These are phyloP conservation scores for Epizoanthus scotinus DNA, from an alignment of 92 coral and sea anemone genomes.

Conservation along the genomic window DNA sequence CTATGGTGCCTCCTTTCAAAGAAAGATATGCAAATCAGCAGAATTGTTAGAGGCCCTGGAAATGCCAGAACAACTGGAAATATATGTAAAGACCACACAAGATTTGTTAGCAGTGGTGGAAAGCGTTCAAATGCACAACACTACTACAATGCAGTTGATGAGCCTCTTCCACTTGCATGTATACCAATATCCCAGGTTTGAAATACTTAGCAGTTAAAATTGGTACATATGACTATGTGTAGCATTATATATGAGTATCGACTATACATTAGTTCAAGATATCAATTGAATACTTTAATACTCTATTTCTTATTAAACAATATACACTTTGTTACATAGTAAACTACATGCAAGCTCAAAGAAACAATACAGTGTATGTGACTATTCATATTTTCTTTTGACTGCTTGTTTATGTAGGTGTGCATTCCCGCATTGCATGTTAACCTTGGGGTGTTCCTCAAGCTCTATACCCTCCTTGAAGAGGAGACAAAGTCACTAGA, in stretches of 20 bases:
- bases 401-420: background rate
- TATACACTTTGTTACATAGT: no score
- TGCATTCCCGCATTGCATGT: conserved; percentile 26
- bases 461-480: conserved; percentile 5
- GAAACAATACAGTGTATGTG: no score
- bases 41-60: background rate
- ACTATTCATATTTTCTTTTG: no score
- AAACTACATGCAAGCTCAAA: no score
- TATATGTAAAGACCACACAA: background rate
- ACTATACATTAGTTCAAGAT: no score
- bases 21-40: background rate
- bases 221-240: no score
- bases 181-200: conserved; percentile 28
- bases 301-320: no score
- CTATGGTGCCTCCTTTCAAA: conserved; percentile 6
- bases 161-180: conserved; percentile 33
- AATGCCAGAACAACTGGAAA: background rate
- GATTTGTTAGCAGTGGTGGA: background rate
- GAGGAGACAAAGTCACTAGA: no score
- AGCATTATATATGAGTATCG: no score
- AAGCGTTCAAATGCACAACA: conserved; percentile 7
- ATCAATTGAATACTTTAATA: no score
- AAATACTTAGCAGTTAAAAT: no score
- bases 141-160: conserved; percentile 33
- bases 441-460: conserved; percentile 7